Conservation (phyloP, 2,888 invertebrate genomes). For the Xestoiulus laeticollis region DNA sequence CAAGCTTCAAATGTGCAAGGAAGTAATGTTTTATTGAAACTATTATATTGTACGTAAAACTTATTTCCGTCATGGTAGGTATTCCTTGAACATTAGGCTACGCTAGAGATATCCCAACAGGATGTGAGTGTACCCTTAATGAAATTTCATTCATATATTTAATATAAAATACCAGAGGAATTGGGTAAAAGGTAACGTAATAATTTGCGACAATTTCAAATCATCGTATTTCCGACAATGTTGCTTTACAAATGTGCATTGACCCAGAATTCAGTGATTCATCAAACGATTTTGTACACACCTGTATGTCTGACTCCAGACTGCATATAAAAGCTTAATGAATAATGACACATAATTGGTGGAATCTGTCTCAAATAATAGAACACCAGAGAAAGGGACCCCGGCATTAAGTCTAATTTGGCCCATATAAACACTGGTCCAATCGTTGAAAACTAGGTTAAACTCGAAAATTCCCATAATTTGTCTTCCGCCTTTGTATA, state of each 20-base stretch:
- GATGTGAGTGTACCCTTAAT: neutral
- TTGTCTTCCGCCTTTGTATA: neutral
- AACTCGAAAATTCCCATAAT: neutral
- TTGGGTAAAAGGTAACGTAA: neutral
- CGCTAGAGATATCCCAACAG: neutral
- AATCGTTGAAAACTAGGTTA: neutral
- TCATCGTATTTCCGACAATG: neutral
- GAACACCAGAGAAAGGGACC: too few relatives aligned
- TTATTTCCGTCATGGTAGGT: neutral
- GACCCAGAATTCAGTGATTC: neutral
- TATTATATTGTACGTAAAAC: too few relatives aligned
- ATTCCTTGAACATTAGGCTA: constrained; percentile 22
- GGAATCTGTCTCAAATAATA: neutral
- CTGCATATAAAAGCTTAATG: neutral
- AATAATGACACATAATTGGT: neutral
- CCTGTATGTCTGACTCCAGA: too few relatives aligned
- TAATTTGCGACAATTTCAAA: neutral
- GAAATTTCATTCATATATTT: neutral
- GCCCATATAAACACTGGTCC: too few relatives aligned
- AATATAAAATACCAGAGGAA: neutral
- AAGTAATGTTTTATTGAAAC: neutral
- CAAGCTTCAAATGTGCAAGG: neutral
- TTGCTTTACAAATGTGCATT: neutral
- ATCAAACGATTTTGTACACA: neutral
- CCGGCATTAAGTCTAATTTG: too few relatives aligned